Conservation (phyloP, 2,888 invertebrate genomes). For the Thalpophila matura region DNA sequence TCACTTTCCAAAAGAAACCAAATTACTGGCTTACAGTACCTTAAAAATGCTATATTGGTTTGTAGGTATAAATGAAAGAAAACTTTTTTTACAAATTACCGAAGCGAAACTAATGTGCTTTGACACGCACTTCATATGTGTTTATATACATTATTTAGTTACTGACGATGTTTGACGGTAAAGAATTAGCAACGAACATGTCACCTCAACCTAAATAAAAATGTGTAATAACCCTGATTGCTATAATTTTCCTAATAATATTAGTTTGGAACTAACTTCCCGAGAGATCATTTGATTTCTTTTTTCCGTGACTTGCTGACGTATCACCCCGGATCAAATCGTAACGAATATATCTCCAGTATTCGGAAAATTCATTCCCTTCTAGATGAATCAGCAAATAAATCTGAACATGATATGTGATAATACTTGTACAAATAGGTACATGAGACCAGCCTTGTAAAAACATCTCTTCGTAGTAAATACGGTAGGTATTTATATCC, state of each 20-base stretch:
- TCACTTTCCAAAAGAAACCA: not conserved
- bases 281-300: slow-evolving; percentile 62
- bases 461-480: slow-evolving; percentile 46
- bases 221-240: slow-evolving; percentile 50
- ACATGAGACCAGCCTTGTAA: slow-evolving; percentile 19
- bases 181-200: slow-evolving; percentile 44
- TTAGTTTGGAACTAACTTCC: slow-evolving; percentile 51
- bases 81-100: slow-evolving; percentile 25
- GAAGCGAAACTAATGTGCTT: slow-evolving; percentile 35
- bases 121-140: slow-evolving; percentile 42
- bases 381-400: slow-evolving; percentile 67
- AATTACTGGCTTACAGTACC: slow-evolving; percentile 8
- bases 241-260: slow-evolving; percentile 58
- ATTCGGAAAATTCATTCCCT: slow-evolving; percentile 56
- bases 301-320: slow-evolving; percentile 68
- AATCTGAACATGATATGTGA: slow-evolving; percentile 54
- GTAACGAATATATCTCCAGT: slow-evolving; percentile 62
- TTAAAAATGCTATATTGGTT: slow-evolving; percentile 9
- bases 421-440: slow-evolving; percentile 40
- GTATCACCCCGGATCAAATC: slow-evolving; percentile 62
- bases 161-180: slow-evolving; percentile 38
- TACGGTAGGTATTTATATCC: slow-evolving; percentile 23
- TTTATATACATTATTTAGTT: slow-evolving; percentile 36
- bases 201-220: slow-evolving; percentile 42
- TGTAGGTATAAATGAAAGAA: not conserved